Evolutionary conservation across 1,140 invertebrate genomes (phyloP), one percentile per base, ranked within the genome.

Genomic region (Bombus cullumanus): DNA sequence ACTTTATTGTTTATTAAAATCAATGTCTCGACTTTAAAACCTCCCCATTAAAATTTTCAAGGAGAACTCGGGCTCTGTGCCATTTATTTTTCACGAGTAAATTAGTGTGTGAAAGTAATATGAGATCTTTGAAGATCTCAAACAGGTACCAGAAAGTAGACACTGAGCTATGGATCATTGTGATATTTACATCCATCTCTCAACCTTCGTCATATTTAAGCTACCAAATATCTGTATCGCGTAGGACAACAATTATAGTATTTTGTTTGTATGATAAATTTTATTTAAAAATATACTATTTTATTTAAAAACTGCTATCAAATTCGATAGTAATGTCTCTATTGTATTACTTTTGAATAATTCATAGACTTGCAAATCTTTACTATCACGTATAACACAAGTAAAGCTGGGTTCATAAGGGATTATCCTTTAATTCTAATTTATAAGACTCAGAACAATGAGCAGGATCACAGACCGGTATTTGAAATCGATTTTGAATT

Each of bases 401-500:
- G 0, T 22, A 5, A 53, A 53, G 18, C 5, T 22, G 1, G 1
- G 18, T 53, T 53, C 47, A 22, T 22, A 18, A 53, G 47, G 47
- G 47, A 53, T 22, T 53, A 53, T 53, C 18, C 18, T 53, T 53
- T 22, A 53, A 53, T 53, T 53, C 18, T 53, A 22, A 53, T 53
- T 53, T 53, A 18, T 22, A 53, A 53, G 47, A 22, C 6, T 15
- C 47, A 53, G 47, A 53, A 53, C 5, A 53, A 53, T 22, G 1
- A 22, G 47, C 18, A 53, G 47, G 6, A 22, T 53, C 18, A 22
- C 6, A 6, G 59, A n/a, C 28, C 15, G 31, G 6, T 15, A 13
- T 31, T 64, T n/a, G 15, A 66, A 34, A 15, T 34, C n/a, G 64
- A 31, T 71, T 76, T 80, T 75, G 62, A 82, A 82, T 72, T 57